Conservation (phyloP, 2,888 invertebrate genomes). For the Chrysopilus asiliformis region DNA sequence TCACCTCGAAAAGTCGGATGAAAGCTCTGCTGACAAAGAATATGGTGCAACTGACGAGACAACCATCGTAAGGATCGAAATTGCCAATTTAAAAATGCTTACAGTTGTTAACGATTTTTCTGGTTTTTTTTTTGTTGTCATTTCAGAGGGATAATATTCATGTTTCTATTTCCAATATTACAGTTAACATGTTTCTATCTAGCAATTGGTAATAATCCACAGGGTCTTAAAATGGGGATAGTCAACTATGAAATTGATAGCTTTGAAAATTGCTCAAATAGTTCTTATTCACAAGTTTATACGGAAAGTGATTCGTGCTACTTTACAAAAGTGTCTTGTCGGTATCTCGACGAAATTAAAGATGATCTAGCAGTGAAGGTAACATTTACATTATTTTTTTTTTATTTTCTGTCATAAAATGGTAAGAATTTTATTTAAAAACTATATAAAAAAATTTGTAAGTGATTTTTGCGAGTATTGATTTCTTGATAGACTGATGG, state of each 20-base stretch:
- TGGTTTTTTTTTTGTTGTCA: conserved; percentile 12
- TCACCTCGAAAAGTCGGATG: conserved; percentile 36
- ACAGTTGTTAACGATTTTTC: background rate
- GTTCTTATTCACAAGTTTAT: conserved; percentile 33
- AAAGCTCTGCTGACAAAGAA: conserved; percentile 59
- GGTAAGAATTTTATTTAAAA: no score
- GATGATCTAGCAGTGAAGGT: conserved; percentile 42
- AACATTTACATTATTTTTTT: conserved; percentile 10
- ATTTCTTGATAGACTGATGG: no score
- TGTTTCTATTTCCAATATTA: conserved; percentile 66
- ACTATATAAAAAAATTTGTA: no score
- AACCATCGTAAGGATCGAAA: conserved; percentile 47
- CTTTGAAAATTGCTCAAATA: conserved; percentile 34
- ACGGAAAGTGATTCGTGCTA: conserved; percentile 35
- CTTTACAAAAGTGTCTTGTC: conserved; percentile 45
- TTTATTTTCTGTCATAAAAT: conserved; percentile 5
- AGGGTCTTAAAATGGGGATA: conserved; percentile 56
- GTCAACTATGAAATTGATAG: conserved; percentile 60
- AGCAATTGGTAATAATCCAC: conserved; percentile 65
- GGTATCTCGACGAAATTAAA: conserved; percentile 45
- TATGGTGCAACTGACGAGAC: conserved; percentile 51
- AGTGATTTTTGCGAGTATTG: no score
- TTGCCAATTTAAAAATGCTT: background rate
- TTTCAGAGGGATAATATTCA: conserved; percentile 67
- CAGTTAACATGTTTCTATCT: conserved; percentile 68